A percentile compares a stretch with the other conserved stretches of the same genome.
These are phyloP conservation scores for Phalanger gymnotis DNA, from an alignment of 2,797 vertebrate species.

Conservation along the genomic window DNA sequence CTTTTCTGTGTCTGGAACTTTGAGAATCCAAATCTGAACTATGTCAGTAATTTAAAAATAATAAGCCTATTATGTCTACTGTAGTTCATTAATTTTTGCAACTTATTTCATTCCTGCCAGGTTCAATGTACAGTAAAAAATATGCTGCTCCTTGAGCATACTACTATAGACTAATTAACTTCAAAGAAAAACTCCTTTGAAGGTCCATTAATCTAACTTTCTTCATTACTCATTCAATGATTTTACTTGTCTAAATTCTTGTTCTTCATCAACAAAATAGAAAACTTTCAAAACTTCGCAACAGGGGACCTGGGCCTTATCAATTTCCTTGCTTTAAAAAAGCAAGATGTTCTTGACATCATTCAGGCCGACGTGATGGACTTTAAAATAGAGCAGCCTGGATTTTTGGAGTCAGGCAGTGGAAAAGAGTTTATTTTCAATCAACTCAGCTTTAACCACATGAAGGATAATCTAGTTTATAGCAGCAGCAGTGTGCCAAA, in stretches of 20 bases:
- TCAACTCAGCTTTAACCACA: not conserved
- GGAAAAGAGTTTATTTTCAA: not conserved
- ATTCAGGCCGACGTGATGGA: not conserved
- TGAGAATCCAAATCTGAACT: not conserved
- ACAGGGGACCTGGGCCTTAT: not conserved
- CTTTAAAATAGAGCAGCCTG: not conserved
- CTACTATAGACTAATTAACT: constrained; percentile 11
- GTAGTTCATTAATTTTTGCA: not conserved
- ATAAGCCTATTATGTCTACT: not conserved
- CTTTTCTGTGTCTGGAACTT: not conserved
- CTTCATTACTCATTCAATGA: not conserved
- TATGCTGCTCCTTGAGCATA: not conserved
- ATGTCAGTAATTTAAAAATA: not conserved
- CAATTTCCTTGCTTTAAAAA: not conserved
- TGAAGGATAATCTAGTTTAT: not conserved
- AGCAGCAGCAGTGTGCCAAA: not conserved
- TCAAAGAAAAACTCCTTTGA: not conserved
- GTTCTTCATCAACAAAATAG: not conserved
- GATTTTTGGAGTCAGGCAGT: not conserved
- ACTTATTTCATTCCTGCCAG: not conserved
- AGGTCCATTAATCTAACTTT: not conserved
- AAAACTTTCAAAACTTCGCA: not conserved
- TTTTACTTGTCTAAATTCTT: not conserved
- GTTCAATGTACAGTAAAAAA: not conserved
- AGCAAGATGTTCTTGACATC: not conserved